These are phyloP conservation scores for Allacma fusca DNA, from an alignment of 2,888 invertebrate genomes.

Conservation along the genomic window DNA sequence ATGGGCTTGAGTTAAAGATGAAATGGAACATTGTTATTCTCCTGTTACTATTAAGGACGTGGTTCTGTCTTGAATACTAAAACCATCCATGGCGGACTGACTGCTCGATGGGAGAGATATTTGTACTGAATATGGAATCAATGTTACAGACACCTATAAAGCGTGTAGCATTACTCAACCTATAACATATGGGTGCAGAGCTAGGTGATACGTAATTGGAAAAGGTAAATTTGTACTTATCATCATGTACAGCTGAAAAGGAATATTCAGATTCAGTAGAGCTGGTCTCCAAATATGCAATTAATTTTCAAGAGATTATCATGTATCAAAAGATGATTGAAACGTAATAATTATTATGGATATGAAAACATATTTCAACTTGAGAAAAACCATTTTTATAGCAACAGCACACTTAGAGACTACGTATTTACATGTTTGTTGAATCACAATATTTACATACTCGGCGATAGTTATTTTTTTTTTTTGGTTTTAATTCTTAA, in stretches of 20 bases:
- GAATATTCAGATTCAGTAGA: neutral
- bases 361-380: conserved; percentile 6
- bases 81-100: neutral
- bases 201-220: neutral
- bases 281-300: conserved; percentile 1
- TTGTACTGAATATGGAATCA: neutral
- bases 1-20: neutral
- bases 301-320: conserved; percentile 3
- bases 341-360: conserved; percentile 13
- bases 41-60: neutral
- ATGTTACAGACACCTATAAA: no score
- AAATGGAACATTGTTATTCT: neutral
- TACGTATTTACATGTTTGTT: no score
- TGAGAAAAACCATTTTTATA: no score
- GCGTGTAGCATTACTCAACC: no score
- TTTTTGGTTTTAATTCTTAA: no score
- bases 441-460: no score
- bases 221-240: neutral
- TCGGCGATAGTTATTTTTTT: no score
- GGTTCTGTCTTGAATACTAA: conserved; percentile 6
- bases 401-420: no score
- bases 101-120: neutral
- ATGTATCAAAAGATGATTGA: neutral
- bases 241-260: neutral
- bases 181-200: neutral